phyloP scores from a whole-genome alignment of 2,797 vertebrate species.

The Spinus pinus region DNA sequence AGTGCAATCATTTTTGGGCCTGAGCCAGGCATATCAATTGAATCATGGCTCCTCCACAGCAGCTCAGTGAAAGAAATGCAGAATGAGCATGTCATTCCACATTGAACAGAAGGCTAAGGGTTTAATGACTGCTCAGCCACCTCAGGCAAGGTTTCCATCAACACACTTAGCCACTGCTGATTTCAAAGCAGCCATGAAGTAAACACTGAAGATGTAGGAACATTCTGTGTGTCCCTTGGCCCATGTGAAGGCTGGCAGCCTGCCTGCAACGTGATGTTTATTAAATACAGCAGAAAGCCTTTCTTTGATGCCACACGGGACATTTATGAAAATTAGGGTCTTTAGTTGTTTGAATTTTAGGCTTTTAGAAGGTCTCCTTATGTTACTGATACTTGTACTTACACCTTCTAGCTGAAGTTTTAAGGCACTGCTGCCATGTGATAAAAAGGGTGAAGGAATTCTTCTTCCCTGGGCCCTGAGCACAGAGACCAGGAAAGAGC shows the following conservation, averaged over 20 bases:
- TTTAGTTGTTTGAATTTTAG: background rate
- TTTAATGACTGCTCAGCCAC: constrained; percentile 26
- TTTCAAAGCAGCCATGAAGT: background rate
- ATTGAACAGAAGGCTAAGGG: constrained; percentile 36
- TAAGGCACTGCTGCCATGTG: background rate
- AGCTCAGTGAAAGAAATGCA: background rate
- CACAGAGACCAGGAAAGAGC: background rate
- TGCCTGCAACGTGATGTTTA: background rate
- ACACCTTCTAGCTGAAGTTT: background rate
- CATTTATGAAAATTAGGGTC: background rate
- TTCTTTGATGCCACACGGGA: background rate
- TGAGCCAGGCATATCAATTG: constrained; percentile 33
- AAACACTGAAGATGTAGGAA: background rate
- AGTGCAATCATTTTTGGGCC: constrained; percentile 3
- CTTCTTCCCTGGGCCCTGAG: background rate
- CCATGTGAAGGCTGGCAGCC: background rate
- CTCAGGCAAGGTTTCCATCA: constrained; percentile 1
- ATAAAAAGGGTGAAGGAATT: background rate
- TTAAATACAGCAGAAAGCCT: background rate
- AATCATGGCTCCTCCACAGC: background rate
- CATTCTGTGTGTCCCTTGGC: background rate
- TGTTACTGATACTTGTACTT: background rate
- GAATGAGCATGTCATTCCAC: background rate
- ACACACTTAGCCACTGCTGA: background rate
- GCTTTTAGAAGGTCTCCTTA: background rate